These are phyloP conservation scores for Tethya wilhelma DNA, from an alignment of 37 sponge, comb jelly and placozoan species.

Conservation along the genomic window DNA sequence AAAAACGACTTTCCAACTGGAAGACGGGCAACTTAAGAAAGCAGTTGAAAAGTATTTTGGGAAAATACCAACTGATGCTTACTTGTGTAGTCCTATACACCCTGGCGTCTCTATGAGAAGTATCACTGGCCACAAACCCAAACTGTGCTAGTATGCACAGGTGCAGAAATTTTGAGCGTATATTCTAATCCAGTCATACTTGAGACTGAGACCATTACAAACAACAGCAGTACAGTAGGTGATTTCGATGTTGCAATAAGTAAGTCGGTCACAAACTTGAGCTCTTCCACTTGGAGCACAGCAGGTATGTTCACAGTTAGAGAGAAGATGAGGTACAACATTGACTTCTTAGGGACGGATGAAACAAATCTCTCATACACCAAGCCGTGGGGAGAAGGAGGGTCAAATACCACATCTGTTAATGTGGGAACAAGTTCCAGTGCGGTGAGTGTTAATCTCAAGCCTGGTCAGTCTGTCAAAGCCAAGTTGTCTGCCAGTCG, in stretches of 20 bases:
- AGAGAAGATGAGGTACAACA: background rate
- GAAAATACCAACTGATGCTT: background rate
- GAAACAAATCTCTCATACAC: slow-evolving; percentile 7
- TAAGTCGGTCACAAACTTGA: background rate
- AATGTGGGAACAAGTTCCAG: slow-evolving; percentile 1
- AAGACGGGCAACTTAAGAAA: background rate
- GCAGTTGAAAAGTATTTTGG: background rate
- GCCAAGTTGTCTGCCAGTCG: slow-evolving; percentile 13
- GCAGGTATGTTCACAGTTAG: background rate
- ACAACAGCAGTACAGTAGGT: background rate
- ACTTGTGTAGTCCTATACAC: background rate
- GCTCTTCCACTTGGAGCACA: background rate
- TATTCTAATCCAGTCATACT: background rate
- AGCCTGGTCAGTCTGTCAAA: slow-evolving; percentile 10
- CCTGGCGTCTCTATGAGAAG: background rate
- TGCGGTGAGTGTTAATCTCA: background rate
- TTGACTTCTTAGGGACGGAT: slow-evolving; percentile 9
- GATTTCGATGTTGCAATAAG: background rate
- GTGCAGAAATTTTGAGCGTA: slow-evolving; percentile 7
- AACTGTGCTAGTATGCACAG: background rate
- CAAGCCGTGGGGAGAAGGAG: slow-evolving; percentile 12
- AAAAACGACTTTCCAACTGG: background rate
- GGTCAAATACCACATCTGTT: background rate
- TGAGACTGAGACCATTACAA: background rate
- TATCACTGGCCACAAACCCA: background rate